A percentile compares a stretch with the other conserved stretches of the same genome.
These are phyloP conservation scores for Falco naumanni DNA, from an alignment of 2,797 vertebrate species.

Conservation along the genomic window DNA sequence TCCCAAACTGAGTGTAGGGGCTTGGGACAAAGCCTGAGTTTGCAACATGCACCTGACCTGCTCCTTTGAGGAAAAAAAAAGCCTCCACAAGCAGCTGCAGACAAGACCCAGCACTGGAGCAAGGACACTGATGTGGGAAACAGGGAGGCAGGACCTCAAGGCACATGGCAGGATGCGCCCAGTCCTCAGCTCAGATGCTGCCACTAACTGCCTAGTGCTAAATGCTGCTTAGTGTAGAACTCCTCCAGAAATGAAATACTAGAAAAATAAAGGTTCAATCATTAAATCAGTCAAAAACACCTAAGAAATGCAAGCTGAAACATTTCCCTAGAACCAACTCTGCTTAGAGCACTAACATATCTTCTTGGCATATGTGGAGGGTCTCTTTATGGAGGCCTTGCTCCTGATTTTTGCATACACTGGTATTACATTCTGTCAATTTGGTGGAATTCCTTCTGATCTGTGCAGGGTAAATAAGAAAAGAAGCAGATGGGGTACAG, in stretches of 20 bases:
- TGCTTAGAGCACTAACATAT: not conserved
- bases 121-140: not conserved
- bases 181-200: not conserved
- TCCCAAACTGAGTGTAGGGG: not conserved
- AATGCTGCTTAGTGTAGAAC: not conserved
- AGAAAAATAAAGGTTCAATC: not conserved
- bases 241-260: not conserved
- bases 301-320: not conserved
- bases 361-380: rapidly evolving
- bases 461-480: not conserved
- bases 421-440: not conserved
- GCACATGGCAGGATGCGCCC: no score
- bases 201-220: not conserved
- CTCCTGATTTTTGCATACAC: not conserved
- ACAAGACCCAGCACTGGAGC: not conserved
- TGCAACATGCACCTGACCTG: not conserved
- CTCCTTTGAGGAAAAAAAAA: not conserved
- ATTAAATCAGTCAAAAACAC: not conserved
- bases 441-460: not conserved
- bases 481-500: not conserved
- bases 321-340: rapidly evolving
- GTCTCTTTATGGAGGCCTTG: not conserved
- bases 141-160: not conserved
- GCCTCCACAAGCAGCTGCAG: not conserved
- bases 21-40: not conserved